Conservation (phyloP, 2,113 vertebrate species). For the Oreotrochilus melanogaster region DNA sequence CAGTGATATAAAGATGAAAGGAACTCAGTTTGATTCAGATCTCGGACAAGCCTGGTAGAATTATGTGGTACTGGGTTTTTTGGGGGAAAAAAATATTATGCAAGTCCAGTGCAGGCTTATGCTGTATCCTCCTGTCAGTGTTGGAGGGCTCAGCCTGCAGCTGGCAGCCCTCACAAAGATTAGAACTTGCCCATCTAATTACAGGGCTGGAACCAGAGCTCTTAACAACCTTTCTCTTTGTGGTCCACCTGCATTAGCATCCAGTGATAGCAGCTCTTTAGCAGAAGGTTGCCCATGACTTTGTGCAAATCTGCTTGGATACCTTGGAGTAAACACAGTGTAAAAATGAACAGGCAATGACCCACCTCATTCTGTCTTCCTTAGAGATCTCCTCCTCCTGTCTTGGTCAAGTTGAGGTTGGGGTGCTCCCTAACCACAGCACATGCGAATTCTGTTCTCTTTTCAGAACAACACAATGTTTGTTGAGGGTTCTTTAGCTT, state of each 20-base stretch:
- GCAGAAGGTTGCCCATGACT: background rate
- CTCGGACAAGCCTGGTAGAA: background rate
- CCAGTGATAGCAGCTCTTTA: background rate
- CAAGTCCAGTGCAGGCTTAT: background rate
- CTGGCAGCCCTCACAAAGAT: background rate
- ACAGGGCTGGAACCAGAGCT: background rate
- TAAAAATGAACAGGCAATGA: background rate
- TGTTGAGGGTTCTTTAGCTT: background rate
- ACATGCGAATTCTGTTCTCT: background rate
- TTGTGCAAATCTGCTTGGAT: background rate
- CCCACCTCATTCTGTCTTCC: background rate
- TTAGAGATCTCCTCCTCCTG: background rate
- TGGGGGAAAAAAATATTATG: background rate
- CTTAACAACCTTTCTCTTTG: background rate
- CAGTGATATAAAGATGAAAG: accelerated
- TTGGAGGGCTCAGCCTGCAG: background rate
- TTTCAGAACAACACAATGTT: accelerated
- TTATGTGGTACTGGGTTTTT: background rate
- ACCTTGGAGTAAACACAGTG: background rate
- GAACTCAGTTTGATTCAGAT: background rate
- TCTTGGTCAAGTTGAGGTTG: background rate
- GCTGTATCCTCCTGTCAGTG: background rate
- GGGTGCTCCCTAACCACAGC: background rate
- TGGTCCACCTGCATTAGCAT: background rate
- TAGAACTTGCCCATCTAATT: background rate